Conservation (phyloP, 2,797 vertebrate species). For the Octomys mimax region DNA sequence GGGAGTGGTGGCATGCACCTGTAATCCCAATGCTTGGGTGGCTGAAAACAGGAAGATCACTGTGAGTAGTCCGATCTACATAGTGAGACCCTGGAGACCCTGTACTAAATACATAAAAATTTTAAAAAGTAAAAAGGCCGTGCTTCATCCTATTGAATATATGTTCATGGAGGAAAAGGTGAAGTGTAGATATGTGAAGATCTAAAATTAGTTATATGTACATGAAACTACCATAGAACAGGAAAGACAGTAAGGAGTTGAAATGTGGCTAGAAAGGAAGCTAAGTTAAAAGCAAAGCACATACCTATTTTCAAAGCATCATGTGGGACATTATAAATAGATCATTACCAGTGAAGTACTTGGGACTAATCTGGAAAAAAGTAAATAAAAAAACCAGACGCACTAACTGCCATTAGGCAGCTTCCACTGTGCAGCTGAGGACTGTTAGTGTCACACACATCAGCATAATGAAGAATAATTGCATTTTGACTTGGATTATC, state of each 20-base stretch:
- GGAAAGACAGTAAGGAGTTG: not conserved
- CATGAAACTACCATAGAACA: not conserved
- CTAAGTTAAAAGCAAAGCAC: not conserved
- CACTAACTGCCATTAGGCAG: not conserved
- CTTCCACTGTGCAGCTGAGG: not conserved
- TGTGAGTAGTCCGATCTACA: too few relatives aligned
- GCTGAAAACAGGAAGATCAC: too few relatives aligned
- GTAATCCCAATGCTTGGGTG: too few relatives aligned
- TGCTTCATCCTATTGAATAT: not conserved
- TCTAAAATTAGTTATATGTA: slow-evolving; percentile 8
- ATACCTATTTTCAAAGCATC: not conserved
- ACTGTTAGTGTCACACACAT: not conserved
- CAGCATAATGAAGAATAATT: not conserved
- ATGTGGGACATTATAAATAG: not conserved
- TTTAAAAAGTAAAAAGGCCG: not conserved
- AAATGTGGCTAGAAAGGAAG: not conserved
- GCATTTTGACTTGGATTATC: not conserved
- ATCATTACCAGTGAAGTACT: not conserved
- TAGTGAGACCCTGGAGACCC: too few relatives aligned
- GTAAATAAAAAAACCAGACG: not conserved
- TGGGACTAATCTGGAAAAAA: not conserved
- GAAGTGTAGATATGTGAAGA: not conserved
- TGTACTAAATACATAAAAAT: too few relatives aligned
- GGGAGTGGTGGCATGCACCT: too few relatives aligned
- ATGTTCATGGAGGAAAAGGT: not conserved